These are phyloP conservation scores for Meda fulgida DNA, from an alignment of 2,797 vertebrate genomes.

Conservation along the genomic window DNA sequence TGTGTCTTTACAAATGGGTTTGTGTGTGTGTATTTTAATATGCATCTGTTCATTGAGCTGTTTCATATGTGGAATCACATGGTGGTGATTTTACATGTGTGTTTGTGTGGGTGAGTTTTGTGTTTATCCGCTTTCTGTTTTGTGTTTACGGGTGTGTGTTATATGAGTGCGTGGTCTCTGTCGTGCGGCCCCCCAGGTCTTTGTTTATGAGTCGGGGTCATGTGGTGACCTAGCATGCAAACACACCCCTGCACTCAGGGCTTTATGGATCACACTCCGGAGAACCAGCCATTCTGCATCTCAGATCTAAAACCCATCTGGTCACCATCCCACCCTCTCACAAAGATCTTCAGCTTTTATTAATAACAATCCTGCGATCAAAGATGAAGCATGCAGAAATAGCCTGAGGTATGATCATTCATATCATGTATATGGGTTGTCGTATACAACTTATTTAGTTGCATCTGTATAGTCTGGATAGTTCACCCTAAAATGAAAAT, in stretches of 20 bases:
- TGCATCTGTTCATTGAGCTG: constrained; percentile 42
- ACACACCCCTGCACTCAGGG: constrained; percentile 17
- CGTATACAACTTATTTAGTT: neutral
- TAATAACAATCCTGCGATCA: constrained; percentile 9
- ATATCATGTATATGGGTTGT: neutral
- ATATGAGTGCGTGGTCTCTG: constrained; percentile 31
- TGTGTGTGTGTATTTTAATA: neutral
- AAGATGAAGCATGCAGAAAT: constrained; percentile 34
- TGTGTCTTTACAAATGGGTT: neutral
- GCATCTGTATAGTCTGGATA: neutral
- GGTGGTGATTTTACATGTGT: constrained; percentile 5
- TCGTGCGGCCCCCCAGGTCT: constrained; percentile 30
- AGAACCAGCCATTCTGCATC: constrained; percentile 24
- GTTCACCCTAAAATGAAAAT: neutral
- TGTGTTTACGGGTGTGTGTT: constrained; percentile 43
- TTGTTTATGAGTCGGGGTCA: constrained; percentile 72
- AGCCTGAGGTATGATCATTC: neutral
- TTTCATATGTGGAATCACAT: constrained; percentile 24
- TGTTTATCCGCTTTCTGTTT: constrained; percentile 48
- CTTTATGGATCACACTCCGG: constrained; percentile 26
- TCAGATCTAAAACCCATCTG: constrained; percentile 45
- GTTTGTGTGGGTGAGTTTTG: constrained; percentile 24
- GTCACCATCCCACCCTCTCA: constrained; percentile 18
- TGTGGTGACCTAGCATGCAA: constrained; percentile 62
- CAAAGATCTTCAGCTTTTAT: constrained; percentile 6